Evolutionary conservation across 2,797 vertebrate species (phyloP), one percentile per base, ranked within the genome.

Genomic region (Thalassophryne amazonica): DNA sequence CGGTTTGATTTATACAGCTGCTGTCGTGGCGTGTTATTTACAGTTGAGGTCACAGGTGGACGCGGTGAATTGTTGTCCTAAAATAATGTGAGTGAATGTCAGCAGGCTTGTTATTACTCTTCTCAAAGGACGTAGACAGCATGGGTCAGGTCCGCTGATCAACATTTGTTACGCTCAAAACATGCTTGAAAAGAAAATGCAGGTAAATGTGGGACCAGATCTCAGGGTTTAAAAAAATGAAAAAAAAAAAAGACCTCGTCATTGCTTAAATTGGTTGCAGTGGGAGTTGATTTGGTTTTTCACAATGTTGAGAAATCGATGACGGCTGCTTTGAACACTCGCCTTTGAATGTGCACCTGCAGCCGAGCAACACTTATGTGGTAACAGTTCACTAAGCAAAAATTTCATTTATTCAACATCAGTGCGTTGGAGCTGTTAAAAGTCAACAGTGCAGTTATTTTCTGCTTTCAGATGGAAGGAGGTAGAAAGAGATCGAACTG

Each of bases 61-160:
- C 38, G 63, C 69, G 54, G 66, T 9, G 17, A 83, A 81, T 84
- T 85, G 77, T 32, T 69, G 72, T 77, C 76, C 65, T 76, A 87
- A 84, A 86, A 86, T 87, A 84, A 88, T 85, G 78, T 76, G 78
- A 80, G 78, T 83, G 80, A 86, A 82, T 84, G 85, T 83, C 85
- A 83, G 78, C 65, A 74, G 55, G 66, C 73, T 75, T 69, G 47
- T 68, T 57, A n/a, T n/a, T n/a, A 73, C 56, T 70, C 69, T 54
- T 57, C 69, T 76, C 61, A 60, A 69, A 82, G 72, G 38, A 79
- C 82, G 84, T 76, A 69, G 78, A 83, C 71, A 53, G 58, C 61
- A 63, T 72, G 56, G 52, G 70, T 75, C 65, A 65, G 35, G 73
- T 53, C 48, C 23, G 22, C 54, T 30, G 47, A 52, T 66, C 71